Percentiles rank a stretch among this genome's conserved stretches.
Conservation (phyloP, 2,888 invertebrate species). For the Netelia fuscicornis region DNA sequence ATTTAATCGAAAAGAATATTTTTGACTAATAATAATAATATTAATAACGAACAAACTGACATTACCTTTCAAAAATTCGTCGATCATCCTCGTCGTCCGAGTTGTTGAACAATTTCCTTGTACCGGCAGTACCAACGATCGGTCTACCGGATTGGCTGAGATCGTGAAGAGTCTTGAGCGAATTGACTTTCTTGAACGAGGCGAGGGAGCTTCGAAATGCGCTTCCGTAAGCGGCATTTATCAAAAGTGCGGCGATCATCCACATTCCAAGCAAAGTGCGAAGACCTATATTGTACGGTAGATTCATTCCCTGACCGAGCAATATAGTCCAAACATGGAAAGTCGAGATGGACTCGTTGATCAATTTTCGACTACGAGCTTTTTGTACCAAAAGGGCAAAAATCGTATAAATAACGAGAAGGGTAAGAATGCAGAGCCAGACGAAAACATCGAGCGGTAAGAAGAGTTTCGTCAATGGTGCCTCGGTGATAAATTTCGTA, state of each 20-base stretch:
- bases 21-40: neutral
- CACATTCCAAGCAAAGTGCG: constrained; percentile 37
- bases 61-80: constrained; percentile 21
- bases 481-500: neutral
- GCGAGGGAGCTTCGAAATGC: constrained; percentile 31
- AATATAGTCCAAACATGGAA: constrained; percentile 44
- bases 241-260: constrained; percentile 22
- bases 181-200: neutral
- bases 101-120: constrained; percentile 18
- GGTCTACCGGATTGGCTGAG: constrained; percentile 27
- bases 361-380: neutral
- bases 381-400: neutral
- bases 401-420: constrained; percentile 5
- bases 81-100: constrained; percentile 21
- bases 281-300: constrained; percentile 12
- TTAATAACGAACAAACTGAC: neutral
- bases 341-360: constrained; percentile 1
- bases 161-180: constrained; percentile 22
- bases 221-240: constrained; percentile 39
- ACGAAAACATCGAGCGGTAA: constrained; percentile 18
- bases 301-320: constrained; percentile 2
- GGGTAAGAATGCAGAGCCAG: constrained; percentile 3
- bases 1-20: neutral
- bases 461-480: constrained; percentile 28
- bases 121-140: constrained; percentile 3